Percentiles rank a stretch among this genome's conserved stretches.
Conservation (phyloP, 2,888 invertebrate species). For the Sussaba pulchella region DNA sequence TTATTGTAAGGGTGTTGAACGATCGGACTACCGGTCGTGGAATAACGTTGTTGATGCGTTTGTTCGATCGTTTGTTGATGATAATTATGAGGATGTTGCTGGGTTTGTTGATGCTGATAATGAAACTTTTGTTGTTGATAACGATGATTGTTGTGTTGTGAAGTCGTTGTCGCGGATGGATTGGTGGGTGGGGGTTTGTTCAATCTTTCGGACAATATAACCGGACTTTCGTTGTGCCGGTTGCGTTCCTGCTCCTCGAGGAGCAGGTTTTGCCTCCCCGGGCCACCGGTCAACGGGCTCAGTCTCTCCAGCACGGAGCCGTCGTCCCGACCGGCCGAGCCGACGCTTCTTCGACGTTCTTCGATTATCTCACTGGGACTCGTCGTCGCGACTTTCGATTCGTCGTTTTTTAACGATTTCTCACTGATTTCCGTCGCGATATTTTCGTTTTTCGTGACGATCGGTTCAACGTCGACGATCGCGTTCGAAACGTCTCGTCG, state of each 20-base stretch:
- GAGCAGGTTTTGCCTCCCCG: slow-evolving; percentile 81
- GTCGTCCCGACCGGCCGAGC: slow-evolving; percentile 77
- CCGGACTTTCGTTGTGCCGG: slow-evolving; percentile 83
- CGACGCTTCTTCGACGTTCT: slow-evolving; percentile 61
- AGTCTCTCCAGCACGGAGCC: slow-evolving; percentile 84
- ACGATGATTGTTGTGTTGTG: slow-evolving; percentile 74
- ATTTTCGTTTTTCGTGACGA: slow-evolving; percentile 77
- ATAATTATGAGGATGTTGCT: slow-evolving; percentile 63
- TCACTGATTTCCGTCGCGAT: slow-evolving; percentile 80
- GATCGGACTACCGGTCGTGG: slow-evolving; percentile 70
- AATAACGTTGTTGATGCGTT: slow-evolving; percentile 55
- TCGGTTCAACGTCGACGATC: no score
- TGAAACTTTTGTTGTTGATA: slow-evolving; percentile 73
- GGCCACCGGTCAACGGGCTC: slow-evolving; percentile 82
- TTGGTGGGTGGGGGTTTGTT: slow-evolving; percentile 76
- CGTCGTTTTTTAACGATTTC: slow-evolving; percentile 83
- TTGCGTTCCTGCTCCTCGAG: slow-evolving; percentile 83
- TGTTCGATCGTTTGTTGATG: slow-evolving; percentile 59
- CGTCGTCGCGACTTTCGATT: slow-evolving; percentile 78
- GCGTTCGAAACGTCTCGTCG: no score
- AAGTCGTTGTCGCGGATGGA: slow-evolving; percentile 55
- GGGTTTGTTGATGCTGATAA: slow-evolving; percentile 72
- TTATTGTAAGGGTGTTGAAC: slow-evolving; percentile 70
- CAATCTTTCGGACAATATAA: slow-evolving; percentile 82
- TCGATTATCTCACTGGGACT: slow-evolving; percentile 76